Base-by-base conservation (phyloP, 2,113 vertebrate genomes). In the Ceyx margarethae region DNA sequence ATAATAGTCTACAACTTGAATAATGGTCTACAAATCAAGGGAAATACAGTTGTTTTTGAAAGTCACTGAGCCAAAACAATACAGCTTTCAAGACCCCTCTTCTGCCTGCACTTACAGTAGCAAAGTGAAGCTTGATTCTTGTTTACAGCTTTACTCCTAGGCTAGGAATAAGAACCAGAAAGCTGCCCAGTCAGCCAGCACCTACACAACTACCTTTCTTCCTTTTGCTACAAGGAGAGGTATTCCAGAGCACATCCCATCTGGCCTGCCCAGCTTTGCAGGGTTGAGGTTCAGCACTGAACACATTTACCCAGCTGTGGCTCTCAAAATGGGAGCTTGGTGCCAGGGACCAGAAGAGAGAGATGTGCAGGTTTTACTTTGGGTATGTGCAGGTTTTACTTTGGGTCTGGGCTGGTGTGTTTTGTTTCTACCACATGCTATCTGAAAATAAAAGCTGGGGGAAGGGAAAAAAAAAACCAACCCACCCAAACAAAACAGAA, bases 271-370 rank as follows among this genome's bases (percentile, higher is more conserved):
- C 37, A 40, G 17, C 11, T 64, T 54, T 61, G 54, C 68, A 85
- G 62, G 50, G 42, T 1, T 29, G 25, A 62, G 33, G 15, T 22
- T 81, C 66, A 91, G 83, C 45, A 37, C 29, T 3, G 13, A 13
- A 43, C 37, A 31, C 37, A 7, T 29, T 48, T 54, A 2, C 4
- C 6, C 26, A n/a, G 33, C 2, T 0, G 0, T 5, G 31, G 28
- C 26, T 68, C 19, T 62, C 67, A 64, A 35, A 54, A 45, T 1
- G 2, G 37, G 11, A 67, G 22, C 18, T 15, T 6, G 26, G 33
- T 18, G 15, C 45, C 53, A 62, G 0, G 0, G 7, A 66, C 7
- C 3, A 4, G 1, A 8, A 67, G 33, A 25, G 10, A 67, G 33
- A 25, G 11, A 9, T 3, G 26, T 4, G 13, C 22, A 31, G 57